A percentile compares a stretch with the other conserved stretches of the same genome.
Conservation (phyloP, 2,113 vertebrate species). For the Colinus virginianus region DNA sequence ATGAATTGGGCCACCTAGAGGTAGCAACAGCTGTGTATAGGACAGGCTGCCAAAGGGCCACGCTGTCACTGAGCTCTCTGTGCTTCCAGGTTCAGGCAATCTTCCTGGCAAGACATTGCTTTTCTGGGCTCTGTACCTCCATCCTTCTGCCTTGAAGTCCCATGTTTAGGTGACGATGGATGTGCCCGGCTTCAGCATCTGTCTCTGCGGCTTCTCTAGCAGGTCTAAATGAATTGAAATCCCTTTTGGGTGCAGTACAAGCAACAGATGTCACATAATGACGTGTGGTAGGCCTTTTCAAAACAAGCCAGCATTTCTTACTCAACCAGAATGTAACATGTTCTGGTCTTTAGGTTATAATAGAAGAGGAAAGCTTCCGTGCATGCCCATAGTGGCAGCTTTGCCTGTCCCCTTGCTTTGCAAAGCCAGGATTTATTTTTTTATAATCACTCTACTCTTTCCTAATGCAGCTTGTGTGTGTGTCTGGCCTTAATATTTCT, state of each 20-base stretch:
- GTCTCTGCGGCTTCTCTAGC: constrained; percentile 12
- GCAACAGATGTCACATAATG: constrained; percentile 25
- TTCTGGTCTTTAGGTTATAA: constrained; percentile 56
- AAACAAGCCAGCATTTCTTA: constrained; percentile 63
- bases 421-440: constrained; percentile 14
- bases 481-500: constrained; percentile 5
- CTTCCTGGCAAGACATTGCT: not conserved
- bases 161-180: not conserved
- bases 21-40: constrained; percentile 34
- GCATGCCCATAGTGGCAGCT: constrained; percentile 31
- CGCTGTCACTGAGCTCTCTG: rapidly evolving
- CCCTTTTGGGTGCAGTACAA: constrained; percentile 2
- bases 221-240: constrained; percentile 44
- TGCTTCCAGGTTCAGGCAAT: not conserved
- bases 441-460: not conserved
- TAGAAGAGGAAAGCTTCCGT: constrained; percentile 51
- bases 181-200: not conserved
- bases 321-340: constrained; percentile 57
- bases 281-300: constrained; percentile 54
- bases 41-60: not conserved
- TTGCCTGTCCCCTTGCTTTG: not conserved
- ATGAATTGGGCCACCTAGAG: constrained; percentile 71
- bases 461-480: not conserved
- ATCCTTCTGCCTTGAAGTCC: not conserved
- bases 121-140: not conserved